Evolutionary conservation across 1,140 invertebrate genomes (phyloP).

Genomic region (Neodiprion pinetum): DNA sequence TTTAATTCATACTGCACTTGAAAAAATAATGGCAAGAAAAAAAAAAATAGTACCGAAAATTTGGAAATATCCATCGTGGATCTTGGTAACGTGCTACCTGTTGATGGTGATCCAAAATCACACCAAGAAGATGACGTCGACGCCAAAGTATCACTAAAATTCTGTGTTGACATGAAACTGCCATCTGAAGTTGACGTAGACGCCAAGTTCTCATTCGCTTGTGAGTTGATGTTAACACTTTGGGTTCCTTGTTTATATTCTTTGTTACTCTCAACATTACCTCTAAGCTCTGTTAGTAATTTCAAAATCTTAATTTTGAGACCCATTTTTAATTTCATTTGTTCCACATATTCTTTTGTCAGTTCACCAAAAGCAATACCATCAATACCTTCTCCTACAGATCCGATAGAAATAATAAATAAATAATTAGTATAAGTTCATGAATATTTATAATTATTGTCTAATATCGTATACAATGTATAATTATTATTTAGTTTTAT

Average conservation of each 20-base stretch:
- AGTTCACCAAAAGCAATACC: conserved; percentile 20
- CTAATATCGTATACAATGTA: background rate
- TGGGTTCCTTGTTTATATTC: background rate
- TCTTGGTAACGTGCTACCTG: too few species aligned
- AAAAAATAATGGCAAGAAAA: background rate
- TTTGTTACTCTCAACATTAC: background rate
- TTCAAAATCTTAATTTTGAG: conserved; percentile 18
- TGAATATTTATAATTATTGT: background rate
- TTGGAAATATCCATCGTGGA: too few species aligned
- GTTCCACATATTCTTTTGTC: conserved; percentile 20
- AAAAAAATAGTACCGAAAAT: too few species aligned
- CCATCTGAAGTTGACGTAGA: background rate
- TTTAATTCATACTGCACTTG: background rate
- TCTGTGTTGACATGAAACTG: too few species aligned
- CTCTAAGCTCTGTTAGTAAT: background rate
- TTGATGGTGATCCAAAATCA: too few species aligned
- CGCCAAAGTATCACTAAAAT: too few species aligned
- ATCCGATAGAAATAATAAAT: conserved; percentile 17
- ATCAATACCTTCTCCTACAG: conserved; percentile 22
- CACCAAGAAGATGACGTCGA: too few species aligned
- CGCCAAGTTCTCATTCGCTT: background rate
- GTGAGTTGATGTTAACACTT: background rate
- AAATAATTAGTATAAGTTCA: background rate
- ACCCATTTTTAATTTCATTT: conserved; percentile 28
- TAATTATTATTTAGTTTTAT: background rate